phyloP scores from a whole-genome alignment of 2,797 vertebrate species.

The Rhinatrema bivittatum region DNA sequence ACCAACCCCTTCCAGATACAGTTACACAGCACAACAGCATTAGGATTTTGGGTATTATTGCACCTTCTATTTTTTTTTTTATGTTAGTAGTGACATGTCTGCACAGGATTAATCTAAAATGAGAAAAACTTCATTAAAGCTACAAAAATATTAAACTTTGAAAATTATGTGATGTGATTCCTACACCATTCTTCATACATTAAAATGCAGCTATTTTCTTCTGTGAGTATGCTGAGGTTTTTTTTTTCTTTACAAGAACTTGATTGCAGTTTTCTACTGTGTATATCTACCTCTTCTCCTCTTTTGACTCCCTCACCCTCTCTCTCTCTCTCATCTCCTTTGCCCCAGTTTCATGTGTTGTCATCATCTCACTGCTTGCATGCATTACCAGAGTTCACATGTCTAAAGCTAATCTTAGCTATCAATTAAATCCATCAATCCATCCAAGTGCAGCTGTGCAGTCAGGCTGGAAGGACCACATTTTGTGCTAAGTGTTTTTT shows the following conservation, averaged over 20 bases:
- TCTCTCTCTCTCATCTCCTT: background rate
- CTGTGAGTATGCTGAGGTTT: constrained; percentile 4
- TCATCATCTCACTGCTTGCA: constrained; percentile 14
- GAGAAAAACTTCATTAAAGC: constrained; percentile 35
- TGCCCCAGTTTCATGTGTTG: constrained; percentile 18
- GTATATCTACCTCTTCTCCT: background rate
- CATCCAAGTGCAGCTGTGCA: constrained; percentile 15
- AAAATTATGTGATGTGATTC: constrained; percentile 38
- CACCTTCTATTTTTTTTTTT: constrained; percentile 19
- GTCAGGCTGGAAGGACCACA: constrained; percentile 2
- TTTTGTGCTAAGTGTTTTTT: constrained; percentile 1
- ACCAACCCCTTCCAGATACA: too few relatives aligned
- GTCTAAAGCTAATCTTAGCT: constrained; percentile 21
- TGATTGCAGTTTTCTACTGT: constrained; percentile 3
- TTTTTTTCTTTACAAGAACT: constrained; percentile 11
- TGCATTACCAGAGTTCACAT: constrained; percentile 8
- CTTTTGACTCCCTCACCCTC: background rate
- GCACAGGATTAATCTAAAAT: constrained; percentile 25
- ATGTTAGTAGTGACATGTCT: constrained; percentile 14
- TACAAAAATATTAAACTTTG: constrained; percentile 50
- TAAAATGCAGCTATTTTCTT: constrained; percentile 15
- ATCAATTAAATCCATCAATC: constrained; percentile 25
- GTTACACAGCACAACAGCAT: too few relatives aligned
- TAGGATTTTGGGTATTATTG: constrained; percentile 12
- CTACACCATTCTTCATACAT: constrained; percentile 31